These are phyloP conservation scores for Melanaphis sacchari DNA, from an alignment of 1,140 invertebrate genomes.

Conservation along the genomic window DNA sequence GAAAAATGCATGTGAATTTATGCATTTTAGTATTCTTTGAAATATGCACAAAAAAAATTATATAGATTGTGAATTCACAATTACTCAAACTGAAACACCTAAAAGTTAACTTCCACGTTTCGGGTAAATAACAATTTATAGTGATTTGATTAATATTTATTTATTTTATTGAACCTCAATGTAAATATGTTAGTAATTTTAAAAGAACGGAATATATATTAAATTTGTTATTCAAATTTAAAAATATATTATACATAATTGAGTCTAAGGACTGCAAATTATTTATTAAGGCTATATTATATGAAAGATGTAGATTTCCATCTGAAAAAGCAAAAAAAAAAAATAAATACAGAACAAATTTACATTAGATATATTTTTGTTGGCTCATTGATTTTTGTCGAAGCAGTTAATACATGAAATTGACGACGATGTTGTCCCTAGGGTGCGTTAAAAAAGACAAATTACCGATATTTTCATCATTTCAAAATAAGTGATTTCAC, in stretches of 20 bases:
- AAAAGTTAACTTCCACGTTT: no score
- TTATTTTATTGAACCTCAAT: neutral
- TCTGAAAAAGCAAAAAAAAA: neutral
- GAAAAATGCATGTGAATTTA: no score
- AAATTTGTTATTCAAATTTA: neutral
- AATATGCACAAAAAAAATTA: no score
- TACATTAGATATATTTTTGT: neutral
- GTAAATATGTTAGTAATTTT: neutral
- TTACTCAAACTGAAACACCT: no score
- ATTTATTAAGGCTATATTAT: neutral
- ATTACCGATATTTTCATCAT: conserved; percentile 35
- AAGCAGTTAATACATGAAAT: neutral
- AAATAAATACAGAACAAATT: neutral
- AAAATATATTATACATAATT: neutral
- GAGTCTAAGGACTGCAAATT: neutral
- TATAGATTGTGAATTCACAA: no score
- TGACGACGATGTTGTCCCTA: neutral
- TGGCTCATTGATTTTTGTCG: conserved; percentile 31
- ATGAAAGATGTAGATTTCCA: neutral
- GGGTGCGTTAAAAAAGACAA: conserved; percentile 38
- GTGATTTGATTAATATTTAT: neutral
- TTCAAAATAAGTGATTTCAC: conserved; percentile 48
- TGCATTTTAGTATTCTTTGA: no score
- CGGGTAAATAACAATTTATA: neutral
- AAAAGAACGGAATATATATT: neutral